Conservation (phyloP, 2,113 vertebrate genomes). For the Boleophthalmus pectinirostris region DNA sequence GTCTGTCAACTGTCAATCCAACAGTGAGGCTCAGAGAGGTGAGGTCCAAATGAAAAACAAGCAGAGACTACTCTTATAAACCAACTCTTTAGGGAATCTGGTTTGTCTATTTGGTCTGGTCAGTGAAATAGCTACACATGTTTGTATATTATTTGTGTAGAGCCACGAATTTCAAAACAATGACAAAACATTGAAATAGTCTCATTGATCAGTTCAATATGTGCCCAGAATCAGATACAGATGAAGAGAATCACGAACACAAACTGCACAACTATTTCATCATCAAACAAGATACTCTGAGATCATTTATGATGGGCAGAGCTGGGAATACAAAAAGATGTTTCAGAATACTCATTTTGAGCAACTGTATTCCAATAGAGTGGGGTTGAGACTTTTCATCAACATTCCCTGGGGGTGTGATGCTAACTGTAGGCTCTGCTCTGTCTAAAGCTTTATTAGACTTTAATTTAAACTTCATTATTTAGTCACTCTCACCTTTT, state of each 20-base stretch:
- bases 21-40: neutral
- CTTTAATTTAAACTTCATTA: too few relatives aligned
- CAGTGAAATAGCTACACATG: neutral
- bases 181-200: neutral
- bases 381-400: too few relatives aligned
- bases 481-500: too few relatives aligned
- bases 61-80: neutral
- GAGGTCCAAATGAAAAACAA: neutral
- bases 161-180: neutral
- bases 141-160: neutral
- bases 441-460: too few relatives aligned
- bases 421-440: too few relatives aligned
- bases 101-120: neutral
- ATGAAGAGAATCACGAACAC: neutral
- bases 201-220: neutral
- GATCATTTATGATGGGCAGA: neutral
- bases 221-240: neutral
- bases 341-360: too few relatives aligned
- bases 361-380: too few relatives aligned
- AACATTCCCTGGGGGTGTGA: too few relatives aligned
- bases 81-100: neutral
- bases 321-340: too few relatives aligned
- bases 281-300: neutral
- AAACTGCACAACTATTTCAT: neutral
- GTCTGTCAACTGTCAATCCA: neutral